Evolutionary conservation across 2,888 invertebrate genomes (phyloP).

Genomic region (Pammene fasciana): DNA sequence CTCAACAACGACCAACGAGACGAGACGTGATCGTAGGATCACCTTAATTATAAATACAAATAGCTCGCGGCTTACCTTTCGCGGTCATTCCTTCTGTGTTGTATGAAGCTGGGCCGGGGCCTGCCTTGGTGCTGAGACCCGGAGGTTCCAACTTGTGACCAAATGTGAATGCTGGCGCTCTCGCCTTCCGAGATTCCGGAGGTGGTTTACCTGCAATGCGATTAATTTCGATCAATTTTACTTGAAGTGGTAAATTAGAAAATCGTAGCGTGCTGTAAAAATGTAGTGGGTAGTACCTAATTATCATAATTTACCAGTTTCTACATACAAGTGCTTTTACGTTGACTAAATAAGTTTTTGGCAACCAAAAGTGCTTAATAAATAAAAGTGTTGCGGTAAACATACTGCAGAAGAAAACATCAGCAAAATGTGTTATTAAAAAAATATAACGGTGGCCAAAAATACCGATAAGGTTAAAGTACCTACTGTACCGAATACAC

Average conservation of each 20-base stretch:
- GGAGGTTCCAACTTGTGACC: slow-evolving; percentile 86
- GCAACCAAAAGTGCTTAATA: not conserved
- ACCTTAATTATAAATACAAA: slow-evolving; percentile 2
- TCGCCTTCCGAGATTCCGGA: slow-evolving; percentile 88
- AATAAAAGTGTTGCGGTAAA: not conserved
- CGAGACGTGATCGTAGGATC: not conserved
- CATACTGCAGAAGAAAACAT: not conserved
- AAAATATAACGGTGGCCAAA: too few relatives aligned
- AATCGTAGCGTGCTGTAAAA: not conserved
- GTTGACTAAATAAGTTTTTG: not conserved
- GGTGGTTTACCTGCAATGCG: slow-evolving; percentile 86
- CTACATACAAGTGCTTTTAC: not conserved
- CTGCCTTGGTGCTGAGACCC: slow-evolving; percentile 82
- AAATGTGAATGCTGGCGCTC: slow-evolving; percentile 93
- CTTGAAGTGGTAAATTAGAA: too few relatives aligned
- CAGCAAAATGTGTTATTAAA: not conserved
- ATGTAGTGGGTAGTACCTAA: not conserved
- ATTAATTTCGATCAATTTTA: not conserved
- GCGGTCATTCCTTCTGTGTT: slow-evolving; percentile 93
- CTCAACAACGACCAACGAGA: too few relatives aligned
- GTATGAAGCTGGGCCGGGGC: slow-evolving; percentile 96
- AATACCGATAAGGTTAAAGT: not conserved
- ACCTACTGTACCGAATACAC: slow-evolving; percentile 20
- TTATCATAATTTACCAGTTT: not conserved
- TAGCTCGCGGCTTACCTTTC: slow-evolving; percentile 84